A percentile compares a stretch with the other conserved stretches of the same genome.
phyloP scores from a whole-genome alignment of 2,888 invertebrate genomes.

The Eupeodes latifasciatus region DNA sequence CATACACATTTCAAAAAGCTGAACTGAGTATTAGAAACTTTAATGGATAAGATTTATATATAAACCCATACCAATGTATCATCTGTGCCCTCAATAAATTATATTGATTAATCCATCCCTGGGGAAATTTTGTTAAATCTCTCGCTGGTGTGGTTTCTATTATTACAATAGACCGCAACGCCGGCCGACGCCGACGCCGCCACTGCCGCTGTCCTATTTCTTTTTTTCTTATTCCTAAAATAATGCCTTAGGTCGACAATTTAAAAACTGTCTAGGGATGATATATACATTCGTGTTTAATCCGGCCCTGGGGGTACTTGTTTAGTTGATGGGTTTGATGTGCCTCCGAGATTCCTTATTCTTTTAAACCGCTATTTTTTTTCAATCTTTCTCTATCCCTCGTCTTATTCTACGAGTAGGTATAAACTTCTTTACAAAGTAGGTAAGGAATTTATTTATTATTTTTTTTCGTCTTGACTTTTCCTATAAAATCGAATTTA shows the following conservation, averaged over 20 bases:
- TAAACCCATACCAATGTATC: neutral
- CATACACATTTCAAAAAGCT: no score
- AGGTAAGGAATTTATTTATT: constrained; percentile 7
- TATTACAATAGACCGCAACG: neutral
- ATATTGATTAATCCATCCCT: no score
- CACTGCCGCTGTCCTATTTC: neutral
- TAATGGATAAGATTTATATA: neutral
- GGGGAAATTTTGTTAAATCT: no score
- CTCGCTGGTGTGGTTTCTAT: neutral
- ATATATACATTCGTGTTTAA: neutral
- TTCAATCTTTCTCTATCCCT: neutral
- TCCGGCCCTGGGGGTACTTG: constrained; percentile 13
- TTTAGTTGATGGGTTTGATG: constrained; percentile 3
- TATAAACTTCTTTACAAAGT: constrained; percentile 18
- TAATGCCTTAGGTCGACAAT: neutral
- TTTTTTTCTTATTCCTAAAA: neutral
- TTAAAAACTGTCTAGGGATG: neutral
- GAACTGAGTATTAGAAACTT: no score
- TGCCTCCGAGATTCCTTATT: neutral
- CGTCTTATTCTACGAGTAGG: neutral
- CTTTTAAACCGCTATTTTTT: constrained; percentile 28
- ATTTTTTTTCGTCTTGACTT: constrained; percentile 25
- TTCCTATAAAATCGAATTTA: constrained; percentile 71
- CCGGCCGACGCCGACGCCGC: neutral
- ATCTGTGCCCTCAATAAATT: no score